Percentiles rank a stretch among this genome's conserved stretches.
These are phyloP conservation scores for Blera fallax DNA, from an alignment of 2,888 invertebrate genomes.

Conservation along the genomic window DNA sequence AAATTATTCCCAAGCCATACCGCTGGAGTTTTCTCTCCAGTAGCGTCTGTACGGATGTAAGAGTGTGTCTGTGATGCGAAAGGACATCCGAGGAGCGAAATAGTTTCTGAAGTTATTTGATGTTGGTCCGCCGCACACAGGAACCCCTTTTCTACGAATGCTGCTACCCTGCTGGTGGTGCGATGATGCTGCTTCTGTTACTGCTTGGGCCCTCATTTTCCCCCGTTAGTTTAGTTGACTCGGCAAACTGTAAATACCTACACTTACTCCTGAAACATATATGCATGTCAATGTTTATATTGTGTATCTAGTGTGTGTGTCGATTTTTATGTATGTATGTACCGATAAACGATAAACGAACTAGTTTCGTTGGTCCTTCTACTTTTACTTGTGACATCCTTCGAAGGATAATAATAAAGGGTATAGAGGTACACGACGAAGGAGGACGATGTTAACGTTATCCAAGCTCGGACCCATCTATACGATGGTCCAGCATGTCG, in stretches of 20 bases:
- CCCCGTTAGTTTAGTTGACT: conserved; percentile 67
- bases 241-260: conserved; percentile 72
- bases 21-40: conserved; percentile 37
- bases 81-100: conserved; percentile 72
- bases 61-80: conserved; percentile 56
- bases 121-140: conserved; percentile 71
- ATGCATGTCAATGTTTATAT: conserved; percentile 49
- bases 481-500: conserved; percentile 61
- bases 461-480: conserved; percentile 42
- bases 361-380: conserved; percentile 69
- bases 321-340: conserved; percentile 29
- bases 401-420: conserved; percentile 71
- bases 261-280: conserved; percentile 61
- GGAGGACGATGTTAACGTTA: conserved; percentile 43
- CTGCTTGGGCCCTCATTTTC: conserved; percentile 58
- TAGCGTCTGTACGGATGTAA: background rate
- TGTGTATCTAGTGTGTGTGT: background rate
- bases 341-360: conserved; percentile 71
- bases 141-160: conserved; percentile 67
- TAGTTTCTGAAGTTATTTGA: conserved; percentile 73
- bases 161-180: conserved; percentile 28
- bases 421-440: conserved; percentile 50
- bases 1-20: conserved; percentile 68
- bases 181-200: background rate
- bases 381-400: conserved; percentile 73